These are phyloP conservation scores for Ictidomys tridecemlineatus DNA, from an alignment of 2,113 vertebrate genomes.

Conservation along the genomic window DNA sequence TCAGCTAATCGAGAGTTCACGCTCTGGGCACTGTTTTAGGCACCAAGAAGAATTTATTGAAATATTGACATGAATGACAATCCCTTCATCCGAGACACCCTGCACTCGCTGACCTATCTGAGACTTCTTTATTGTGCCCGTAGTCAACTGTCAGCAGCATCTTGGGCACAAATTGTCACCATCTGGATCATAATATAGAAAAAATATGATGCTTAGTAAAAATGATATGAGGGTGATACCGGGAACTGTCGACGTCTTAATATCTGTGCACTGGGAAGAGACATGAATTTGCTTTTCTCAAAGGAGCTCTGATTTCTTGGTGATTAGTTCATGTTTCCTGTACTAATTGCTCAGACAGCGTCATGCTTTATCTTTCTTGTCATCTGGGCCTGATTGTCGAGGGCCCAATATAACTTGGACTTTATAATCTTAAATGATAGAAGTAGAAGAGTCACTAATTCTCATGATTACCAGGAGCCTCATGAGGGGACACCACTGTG, in stretches of 20 bases:
- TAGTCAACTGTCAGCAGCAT: background rate
- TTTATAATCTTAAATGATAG: background rate
- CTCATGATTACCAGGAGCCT: background rate
- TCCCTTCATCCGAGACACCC: background rate
- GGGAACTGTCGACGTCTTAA: background rate
- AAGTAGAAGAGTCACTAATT: background rate
- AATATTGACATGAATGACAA: background rate
- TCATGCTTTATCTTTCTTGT: background rate
- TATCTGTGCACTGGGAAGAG: background rate
- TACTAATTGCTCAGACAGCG: background rate
- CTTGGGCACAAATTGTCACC: background rate
- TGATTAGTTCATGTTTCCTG: background rate
- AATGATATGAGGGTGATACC: background rate
- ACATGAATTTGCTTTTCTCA: background rate
- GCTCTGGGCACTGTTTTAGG: background rate
- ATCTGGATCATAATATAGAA: background rate
- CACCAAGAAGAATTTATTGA: background rate
- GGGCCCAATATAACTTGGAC: background rate
- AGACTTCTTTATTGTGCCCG: background rate
- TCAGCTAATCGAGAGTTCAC: background rate
- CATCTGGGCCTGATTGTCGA: background rate
- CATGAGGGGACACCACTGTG: accelerated
- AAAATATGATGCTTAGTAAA: constrained; percentile 34
- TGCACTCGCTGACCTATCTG: background rate
- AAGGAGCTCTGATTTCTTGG: background rate